Evolutionary conservation across 2,797 vertebrate species (phyloP).

Genomic region (Falco columbarius): DNA sequence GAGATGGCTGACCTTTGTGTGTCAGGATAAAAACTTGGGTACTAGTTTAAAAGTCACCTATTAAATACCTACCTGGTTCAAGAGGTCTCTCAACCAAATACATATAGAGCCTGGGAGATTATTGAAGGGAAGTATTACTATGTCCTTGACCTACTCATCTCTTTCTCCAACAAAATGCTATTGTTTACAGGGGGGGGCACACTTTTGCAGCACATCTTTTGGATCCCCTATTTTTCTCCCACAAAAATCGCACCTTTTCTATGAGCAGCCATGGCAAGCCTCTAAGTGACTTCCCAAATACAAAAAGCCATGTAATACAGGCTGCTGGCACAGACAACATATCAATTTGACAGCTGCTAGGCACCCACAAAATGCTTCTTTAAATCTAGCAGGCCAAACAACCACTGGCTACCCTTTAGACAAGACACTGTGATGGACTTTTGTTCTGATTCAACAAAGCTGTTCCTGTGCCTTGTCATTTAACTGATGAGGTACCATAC

Average conservation of each 20-base stretch:
- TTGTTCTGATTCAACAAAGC: too few relatives aligned
- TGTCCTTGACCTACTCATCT: background rate
- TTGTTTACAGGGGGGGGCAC: fast-evolving
- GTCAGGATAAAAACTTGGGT: background rate
- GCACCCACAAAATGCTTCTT: background rate
- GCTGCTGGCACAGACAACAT: background rate
- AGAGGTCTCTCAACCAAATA: background rate
- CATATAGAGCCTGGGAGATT: background rate
- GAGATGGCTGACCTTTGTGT: background rate
- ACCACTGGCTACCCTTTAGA: background rate
- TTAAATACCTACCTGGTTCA: background rate
- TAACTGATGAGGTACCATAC: background rate
- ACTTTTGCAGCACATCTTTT: background rate
- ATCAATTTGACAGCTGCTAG: too few relatives aligned
- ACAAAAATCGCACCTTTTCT: background rate
- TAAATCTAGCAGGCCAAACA: background rate
- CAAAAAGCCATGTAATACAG: background rate
- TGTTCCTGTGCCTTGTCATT: fast-evolving
- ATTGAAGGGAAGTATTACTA: background rate
- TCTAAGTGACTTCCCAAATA: background rate
- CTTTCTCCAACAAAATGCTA: background rate
- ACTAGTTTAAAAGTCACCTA: background rate
- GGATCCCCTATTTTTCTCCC: background rate
- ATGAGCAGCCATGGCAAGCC: background rate
- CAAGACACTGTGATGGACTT: background rate